A percentile compares a stretch with the other conserved stretches of the same genome.
Evolutionary conservation across 2,797 vertebrate species (phyloP).

Genomic region (Eutrigla gurnardus): DNA sequence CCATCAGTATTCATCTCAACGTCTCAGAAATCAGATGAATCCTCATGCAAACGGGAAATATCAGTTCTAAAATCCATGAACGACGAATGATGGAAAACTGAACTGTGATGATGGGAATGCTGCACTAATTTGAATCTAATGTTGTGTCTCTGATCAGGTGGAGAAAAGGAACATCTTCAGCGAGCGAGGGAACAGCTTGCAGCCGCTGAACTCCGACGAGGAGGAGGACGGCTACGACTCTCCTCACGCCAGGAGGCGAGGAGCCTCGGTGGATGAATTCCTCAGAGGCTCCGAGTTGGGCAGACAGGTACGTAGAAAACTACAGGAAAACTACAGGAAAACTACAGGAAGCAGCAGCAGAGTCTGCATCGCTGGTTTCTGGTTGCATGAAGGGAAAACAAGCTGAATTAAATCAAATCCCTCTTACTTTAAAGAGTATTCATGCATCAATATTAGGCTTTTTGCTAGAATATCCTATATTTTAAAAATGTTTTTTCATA

Average conservation of each 20-base stretch:
- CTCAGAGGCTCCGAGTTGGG: constrained; percentile 94
- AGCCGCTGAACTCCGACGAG: constrained; percentile 91
- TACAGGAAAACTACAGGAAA: constrained; percentile 34
- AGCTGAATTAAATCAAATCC: background rate
- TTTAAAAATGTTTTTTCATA: no score
- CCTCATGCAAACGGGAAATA: background rate
- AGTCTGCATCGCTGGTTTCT: constrained; percentile 1
- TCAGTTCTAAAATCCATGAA: constrained; percentile 3
- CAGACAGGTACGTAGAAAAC: constrained; percentile 85
- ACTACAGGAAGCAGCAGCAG: constrained; percentile 6
- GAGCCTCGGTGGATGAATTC: constrained; percentile 96
- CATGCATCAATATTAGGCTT: background rate
- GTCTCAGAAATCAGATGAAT: background rate
- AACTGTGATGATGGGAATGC: background rate
- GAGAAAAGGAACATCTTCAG: constrained; percentile 94
- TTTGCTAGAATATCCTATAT: background rate
- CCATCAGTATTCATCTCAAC: background rate
- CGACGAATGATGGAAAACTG: background rate
- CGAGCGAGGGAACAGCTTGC: constrained; percentile 85
- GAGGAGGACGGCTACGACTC: constrained; percentile 94
- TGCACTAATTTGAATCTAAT: background rate
- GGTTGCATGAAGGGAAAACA: background rate
- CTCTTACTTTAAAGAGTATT: background rate
- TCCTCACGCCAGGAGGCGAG: constrained; percentile 87
- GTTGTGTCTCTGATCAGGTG: constrained; percentile 77